Evolutionary conservation across 2,113 vertebrate species (phyloP).

Genomic region (Pangasianodon gigas): DNA sequence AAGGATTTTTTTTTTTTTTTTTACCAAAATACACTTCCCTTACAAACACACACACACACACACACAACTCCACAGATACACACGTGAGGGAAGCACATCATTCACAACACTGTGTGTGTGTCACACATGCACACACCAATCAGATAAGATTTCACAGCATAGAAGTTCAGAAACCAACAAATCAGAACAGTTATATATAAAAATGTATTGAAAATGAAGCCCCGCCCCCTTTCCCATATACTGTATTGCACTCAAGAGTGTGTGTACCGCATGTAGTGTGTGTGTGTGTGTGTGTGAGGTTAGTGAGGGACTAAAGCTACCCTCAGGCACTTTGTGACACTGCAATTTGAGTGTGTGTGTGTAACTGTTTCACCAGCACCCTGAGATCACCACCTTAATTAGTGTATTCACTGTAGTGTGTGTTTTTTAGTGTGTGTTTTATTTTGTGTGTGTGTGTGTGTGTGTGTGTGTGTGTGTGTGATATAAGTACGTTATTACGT

Average conservation of each 20-base stretch:
- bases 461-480: background rate
- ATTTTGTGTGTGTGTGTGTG: constrained; percentile 27
- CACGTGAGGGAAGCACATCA: constrained; percentile 63
- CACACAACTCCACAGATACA: constrained; percentile 45
- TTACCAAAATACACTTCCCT: background rate
- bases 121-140: constrained; percentile 58
- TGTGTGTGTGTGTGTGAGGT: background rate
- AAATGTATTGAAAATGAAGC: constrained; percentile 10
- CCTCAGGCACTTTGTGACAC: constrained; percentile 79
- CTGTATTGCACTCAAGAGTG: constrained; percentile 44
- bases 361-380: constrained; percentile 55
- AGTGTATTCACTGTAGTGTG: background rate
- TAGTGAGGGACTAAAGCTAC: constrained; percentile 51
- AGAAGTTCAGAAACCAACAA: constrained; percentile 5
- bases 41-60: background rate
- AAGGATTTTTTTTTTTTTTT: background rate
- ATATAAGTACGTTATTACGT: background rate
- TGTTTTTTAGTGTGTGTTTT: constrained; percentile 49
- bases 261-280: background rate
- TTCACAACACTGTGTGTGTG: constrained; percentile 52
- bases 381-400: constrained; percentile 69
- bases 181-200: background rate
- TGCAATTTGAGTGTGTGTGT: constrained; percentile 60
- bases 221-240: background rate
- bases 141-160: constrained; percentile 41